Evolutionary conservation across 2,888 invertebrate genomes (phyloP), one percentile per base, ranked within the genome.

Genomic region (Caprella mutica): DNA sequence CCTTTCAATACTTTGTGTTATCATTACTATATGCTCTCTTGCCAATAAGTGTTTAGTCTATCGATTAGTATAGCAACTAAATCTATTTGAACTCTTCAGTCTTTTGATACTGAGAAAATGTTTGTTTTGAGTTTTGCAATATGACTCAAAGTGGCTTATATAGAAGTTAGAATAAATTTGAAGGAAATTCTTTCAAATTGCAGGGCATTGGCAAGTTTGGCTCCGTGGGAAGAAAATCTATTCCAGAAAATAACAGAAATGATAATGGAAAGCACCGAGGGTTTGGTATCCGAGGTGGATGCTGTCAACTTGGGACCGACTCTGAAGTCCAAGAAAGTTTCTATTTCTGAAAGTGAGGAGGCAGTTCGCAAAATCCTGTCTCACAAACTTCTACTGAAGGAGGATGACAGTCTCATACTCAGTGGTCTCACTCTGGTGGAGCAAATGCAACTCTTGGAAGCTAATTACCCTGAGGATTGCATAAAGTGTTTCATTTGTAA

Each of bases 401-500:
- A n/a, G n/a, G 48, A 26, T 30, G 48, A 48, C 19, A 48, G 29
- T 27, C 30, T 48, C 19, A 19, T 48, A 19, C 30, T 48, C n/a
- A 48, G 48, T 24, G 48, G 29, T 9, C 30, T 48, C 19, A 17
- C 30, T 19, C 48, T 48, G 19, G 29, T 30, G 17, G 29, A 48
- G 30, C 48, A 48, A 14, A 27, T 30, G 48, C 14, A 17, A 2
- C 1, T 8, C 19, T 30, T 48, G 29, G 48, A 48, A 21, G 29
- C 48, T 26, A 1, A 12, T 30, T 48, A 17, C 48, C 48, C 48
- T 48, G 48, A 48, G n/a, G 26, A 30, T 4, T 48, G 48, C 30
- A n/a, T 48, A 27, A 48, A 48, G 30, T 48, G 48, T 30, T n/a
- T 27, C 48, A n/a, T 48, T 17, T 48, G 48, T n/a, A 48, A 48